Evolutionary conservation across 2,888 invertebrate genomes (phyloP).

Genomic region (Erynnis tages): DNA sequence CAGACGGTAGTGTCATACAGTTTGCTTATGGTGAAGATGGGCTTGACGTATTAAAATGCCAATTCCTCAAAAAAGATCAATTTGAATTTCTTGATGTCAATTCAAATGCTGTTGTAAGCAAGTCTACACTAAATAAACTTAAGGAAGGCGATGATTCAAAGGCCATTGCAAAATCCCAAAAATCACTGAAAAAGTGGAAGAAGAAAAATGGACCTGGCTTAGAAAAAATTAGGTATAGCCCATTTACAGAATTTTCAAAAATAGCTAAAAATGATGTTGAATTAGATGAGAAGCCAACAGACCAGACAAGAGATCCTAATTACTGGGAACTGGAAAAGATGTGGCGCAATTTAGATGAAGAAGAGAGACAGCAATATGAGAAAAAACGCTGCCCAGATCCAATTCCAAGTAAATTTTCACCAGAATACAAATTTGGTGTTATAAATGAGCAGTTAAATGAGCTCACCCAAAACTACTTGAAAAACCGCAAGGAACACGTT

Average conservation of each 20-base stretch:
- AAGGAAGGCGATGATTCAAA: constrained; percentile 78
- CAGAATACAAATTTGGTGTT: constrained; percentile 90
- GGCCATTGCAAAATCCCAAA: constrained; percentile 77
- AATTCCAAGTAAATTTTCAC: constrained; percentile 84
- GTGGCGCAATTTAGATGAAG: constrained; percentile 84
- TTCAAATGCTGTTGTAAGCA: constrained; percentile 83
- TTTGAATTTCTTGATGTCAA: constrained; percentile 93
- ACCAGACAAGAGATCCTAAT: constrained; percentile 82
- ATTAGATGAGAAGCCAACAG: constrained; percentile 65
- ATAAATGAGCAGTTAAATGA: constrained; percentile 90
- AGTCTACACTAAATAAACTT: constrained; percentile 79
- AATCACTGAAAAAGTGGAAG: constrained; percentile 83
- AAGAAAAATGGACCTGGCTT: constrained; percentile 75
- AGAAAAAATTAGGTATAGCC: constrained; percentile 71
- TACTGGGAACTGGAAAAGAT: constrained; percentile 83
- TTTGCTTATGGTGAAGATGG: constrained; percentile 97
- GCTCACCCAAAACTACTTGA: constrained; percentile 83
- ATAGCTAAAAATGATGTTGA: constrained; percentile 72
- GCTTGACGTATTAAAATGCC: constrained; percentile 92
- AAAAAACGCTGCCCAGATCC: constrained; percentile 88
- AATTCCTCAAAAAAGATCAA: constrained; percentile 89
- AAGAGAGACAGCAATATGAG: constrained; percentile 79
- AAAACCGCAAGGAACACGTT: constrained; percentile 57
- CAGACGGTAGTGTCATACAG: constrained; percentile 95
- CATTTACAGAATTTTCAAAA: constrained; percentile 83